Evolutionary conservation across 2,888 invertebrate species (phyloP), one percentile per base, ranked within the genome.

Genomic region (Tachina fera): DNA sequence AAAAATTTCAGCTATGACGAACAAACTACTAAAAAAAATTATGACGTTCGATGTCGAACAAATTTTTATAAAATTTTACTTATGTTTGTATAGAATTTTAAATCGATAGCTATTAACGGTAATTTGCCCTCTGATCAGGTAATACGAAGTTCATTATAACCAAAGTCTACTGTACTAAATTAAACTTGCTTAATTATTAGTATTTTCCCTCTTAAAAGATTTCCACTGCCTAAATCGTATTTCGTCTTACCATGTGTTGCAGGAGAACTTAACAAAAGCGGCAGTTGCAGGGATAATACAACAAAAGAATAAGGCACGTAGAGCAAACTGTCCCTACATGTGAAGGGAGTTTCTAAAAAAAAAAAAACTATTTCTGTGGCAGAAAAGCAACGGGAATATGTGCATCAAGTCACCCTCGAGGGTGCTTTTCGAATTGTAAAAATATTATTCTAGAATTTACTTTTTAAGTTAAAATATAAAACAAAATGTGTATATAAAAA

Each of bases 251-350:
- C 51, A 72, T 80, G 43, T 79, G 76, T 51, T 58, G 79, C 71
- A 16, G 58, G 78, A 86, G 77, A 82, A 84, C 79, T 83, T 84
- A 85, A 84, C 53, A 86, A 77, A 84, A 87, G 74, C 80, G 74
- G 16, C n/a, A 47, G 39, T 41, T 58, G 39, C 10, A 56, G 19
- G 43, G 19, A 72, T 49, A 72, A 60, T 22, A 39, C 72, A 58
- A 22, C 16, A 47, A 47, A 31, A 68, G 45, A 13, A 63, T 9
- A 76, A 16, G 53, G 45, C 65, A 85, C 68, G 75, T 67, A 68
- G 41, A 68, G 41, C 41, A 80, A 76, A 75, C 49, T 74, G 74
- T 77, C 60, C 65, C 71, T 56, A 51, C 51, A 68, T 65, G 72
- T 60, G 51, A 19, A 70, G 61, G 61, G 45, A 72, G 61, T 31